Percentiles rank a stretch among this genome's conserved stretches.
phyloP scores from a whole-genome alignment of 2,888 invertebrate species.

The Epicampocera succincta region DNA sequence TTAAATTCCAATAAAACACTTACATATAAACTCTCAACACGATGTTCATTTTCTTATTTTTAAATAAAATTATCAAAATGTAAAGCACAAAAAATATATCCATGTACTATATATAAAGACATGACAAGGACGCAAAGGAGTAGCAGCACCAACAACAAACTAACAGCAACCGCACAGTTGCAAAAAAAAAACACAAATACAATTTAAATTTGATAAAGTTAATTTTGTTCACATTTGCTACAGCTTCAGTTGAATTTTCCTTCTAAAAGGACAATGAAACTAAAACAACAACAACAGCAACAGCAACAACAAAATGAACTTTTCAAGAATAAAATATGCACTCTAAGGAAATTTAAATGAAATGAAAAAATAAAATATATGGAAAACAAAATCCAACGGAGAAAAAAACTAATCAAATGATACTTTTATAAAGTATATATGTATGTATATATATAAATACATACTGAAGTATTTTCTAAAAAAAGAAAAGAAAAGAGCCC shows the following conservation, averaged over 20 bases:
- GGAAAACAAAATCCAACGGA: slow-evolving; percentile 53
- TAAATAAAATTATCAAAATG: slow-evolving; percentile 61
- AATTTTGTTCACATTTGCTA: slow-evolving; percentile 21
- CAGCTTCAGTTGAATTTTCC: slow-evolving; percentile 36
- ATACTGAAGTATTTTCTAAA: background rate
- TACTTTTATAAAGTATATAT: slow-evolving; percentile 63
- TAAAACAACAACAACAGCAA: slow-evolving; percentile 59
- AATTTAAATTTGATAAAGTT: slow-evolving; percentile 67
- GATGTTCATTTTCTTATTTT: slow-evolving; percentile 58
- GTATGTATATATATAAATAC: background rate
- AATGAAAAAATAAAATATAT: slow-evolving; percentile 61
- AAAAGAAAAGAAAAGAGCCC: slow-evolving; percentile 6
- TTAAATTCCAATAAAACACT: slow-evolving; percentile 70
- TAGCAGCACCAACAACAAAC: slow-evolving; percentile 33
- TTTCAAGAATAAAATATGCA: slow-evolving; percentile 71
- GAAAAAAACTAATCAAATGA: slow-evolving; percentile 69
- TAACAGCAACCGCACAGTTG: slow-evolving; percentile 42
- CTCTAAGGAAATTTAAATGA: slow-evolving; percentile 72
- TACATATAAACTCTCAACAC: slow-evolving; percentile 59
- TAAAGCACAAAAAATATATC: slow-evolving; percentile 7
- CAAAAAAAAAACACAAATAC: slow-evolving; percentile 35
- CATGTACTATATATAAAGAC: slow-evolving; percentile 30
- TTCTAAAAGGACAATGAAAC: slow-evolving; percentile 61
- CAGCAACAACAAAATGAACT: slow-evolving; percentile 59
- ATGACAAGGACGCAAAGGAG: slow-evolving; percentile 67